Base-by-base conservation (phyloP, 2,797 vertebrate genomes). In the Lophius americanus region DNA sequence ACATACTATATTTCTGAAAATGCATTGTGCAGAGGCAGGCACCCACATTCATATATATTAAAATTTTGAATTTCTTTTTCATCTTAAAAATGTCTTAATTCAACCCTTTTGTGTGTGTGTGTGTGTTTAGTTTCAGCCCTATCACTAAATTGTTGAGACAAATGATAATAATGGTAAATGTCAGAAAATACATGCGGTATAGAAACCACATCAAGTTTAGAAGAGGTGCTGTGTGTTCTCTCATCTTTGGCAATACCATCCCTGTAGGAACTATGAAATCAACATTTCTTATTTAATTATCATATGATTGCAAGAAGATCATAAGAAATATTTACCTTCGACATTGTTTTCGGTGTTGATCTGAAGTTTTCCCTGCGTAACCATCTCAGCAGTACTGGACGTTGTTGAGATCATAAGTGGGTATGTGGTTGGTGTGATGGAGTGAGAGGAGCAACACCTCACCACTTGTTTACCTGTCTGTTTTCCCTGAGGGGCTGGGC, bases 381-480 rank as follows among this genome's bases (percentile, higher is more conserved):
- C 80, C 91, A 92, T 93, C 36, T 86, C 78, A 11, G 78, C 55
- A 0, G 82, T 85, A 79, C 81, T 91, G 59, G 79, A 67, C 0
- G 82, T 49, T 32, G 82, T 72, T 2, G 83, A 85, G 52, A 86
- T 82, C 76, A 88, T 85, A 44, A 51, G 73, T 48, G 46, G 57
- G 38, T 14, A 0, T 51, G 51, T 50, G 11, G 60, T 58, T 36
- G 3, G 12, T 43, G 10, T 54, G 61, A 64, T 53, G 57, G 14
- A 51, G 44, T 4, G 33, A 60, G n/a, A 23, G 60, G 46, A 23
- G 23, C 23, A 23, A 23, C 23, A 23, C 23, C 23, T 23, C 23
- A 23, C 23, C 51, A 13, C 37, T 79, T 83, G 80, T 78, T 84
- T 89, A 81, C 60, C 44, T 46, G 35, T 49, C 55, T 62, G 6